These are phyloP conservation scores for Lipophrys pholis DNA, from an alignment of 2,113 vertebrate genomes.

Conservation along the genomic window DNA sequence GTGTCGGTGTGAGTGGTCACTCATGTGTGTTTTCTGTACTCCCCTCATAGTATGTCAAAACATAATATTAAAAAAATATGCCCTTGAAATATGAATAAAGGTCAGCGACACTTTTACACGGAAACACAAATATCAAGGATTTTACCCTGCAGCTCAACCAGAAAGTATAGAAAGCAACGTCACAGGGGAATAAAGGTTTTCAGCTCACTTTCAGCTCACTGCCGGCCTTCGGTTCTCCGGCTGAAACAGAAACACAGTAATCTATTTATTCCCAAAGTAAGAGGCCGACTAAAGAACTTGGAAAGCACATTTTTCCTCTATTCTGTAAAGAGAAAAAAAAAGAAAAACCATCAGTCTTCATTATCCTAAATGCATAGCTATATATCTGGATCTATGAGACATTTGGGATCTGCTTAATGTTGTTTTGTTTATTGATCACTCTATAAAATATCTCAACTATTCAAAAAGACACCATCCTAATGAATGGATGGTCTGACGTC, in stretches of 20 bases:
- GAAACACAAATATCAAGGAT: neutral
- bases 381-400: neutral
- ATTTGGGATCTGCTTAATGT: neutral
- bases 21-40: too few relatives aligned
- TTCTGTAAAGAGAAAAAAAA: neutral
- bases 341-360: neutral
- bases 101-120: neutral
- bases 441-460: too few relatives aligned
- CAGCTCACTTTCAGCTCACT: slow-evolving; percentile 3
- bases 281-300: slow-evolving; percentile 13
- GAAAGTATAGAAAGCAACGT: neutral
- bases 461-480: too few relatives aligned
- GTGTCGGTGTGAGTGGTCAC: too few relatives aligned
- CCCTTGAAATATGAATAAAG: neutral
- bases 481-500: too few relatives aligned
- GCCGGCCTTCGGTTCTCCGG: slow-evolving; percentile 19
- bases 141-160: neutral
- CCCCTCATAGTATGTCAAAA: too few relatives aligned
- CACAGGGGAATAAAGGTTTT: neutral
- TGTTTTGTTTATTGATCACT: too few relatives aligned
- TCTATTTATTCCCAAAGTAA: slow-evolving; percentile 21
- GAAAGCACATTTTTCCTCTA: neutral
- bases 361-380: neutral
- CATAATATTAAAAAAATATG: neutral
- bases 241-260: slow-evolving; percentile 36